Percentiles rank a stretch among this genome's conserved stretches.
Conservation (phyloP, 2,888 invertebrate species). For the Philhelius pedissequus region DNA sequence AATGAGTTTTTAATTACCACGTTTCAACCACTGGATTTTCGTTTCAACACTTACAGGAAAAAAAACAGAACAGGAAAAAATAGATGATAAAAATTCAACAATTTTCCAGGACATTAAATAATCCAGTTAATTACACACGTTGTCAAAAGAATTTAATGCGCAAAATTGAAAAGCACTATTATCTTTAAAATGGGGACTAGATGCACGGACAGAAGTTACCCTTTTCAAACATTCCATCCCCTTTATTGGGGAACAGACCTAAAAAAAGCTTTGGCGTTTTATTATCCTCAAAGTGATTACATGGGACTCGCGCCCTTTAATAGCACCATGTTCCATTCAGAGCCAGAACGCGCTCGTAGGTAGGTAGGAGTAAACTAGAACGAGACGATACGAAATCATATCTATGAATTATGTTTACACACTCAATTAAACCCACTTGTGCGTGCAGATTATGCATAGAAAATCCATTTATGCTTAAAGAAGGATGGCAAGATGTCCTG, state of each 20-base stretch:
- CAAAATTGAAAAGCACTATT: conserved; percentile 49
- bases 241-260: not conserved
- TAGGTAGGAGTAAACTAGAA: no score
- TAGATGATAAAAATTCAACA: conserved; percentile 31
- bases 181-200: not conserved
- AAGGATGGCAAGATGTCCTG: conserved; percentile 9
- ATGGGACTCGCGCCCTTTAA: not conserved
- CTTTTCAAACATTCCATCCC: not conserved
- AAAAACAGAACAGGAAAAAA: conserved; percentile 9
- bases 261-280: not conserved
- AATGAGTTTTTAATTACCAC: conserved; percentile 62
- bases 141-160: conserved; percentile 63
- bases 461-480: conserved; percentile 39
- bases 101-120: conserved; percentile 66
- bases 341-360: no score
- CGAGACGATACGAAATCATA: conserved; percentile 39
- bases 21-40: conserved; percentile 22
- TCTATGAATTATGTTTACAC: conserved; percentile 66
- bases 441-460: conserved; percentile 48
- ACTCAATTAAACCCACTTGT: conserved; percentile 68
- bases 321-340: no score
- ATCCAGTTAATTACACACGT: conserved; percentile 60
- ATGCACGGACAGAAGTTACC: not conserved
- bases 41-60: not conserved
- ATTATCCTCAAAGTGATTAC: not conserved